Base-by-base conservation (phyloP, 2,113 vertebrate genomes). In the Eupsittula cactorum region DNA sequence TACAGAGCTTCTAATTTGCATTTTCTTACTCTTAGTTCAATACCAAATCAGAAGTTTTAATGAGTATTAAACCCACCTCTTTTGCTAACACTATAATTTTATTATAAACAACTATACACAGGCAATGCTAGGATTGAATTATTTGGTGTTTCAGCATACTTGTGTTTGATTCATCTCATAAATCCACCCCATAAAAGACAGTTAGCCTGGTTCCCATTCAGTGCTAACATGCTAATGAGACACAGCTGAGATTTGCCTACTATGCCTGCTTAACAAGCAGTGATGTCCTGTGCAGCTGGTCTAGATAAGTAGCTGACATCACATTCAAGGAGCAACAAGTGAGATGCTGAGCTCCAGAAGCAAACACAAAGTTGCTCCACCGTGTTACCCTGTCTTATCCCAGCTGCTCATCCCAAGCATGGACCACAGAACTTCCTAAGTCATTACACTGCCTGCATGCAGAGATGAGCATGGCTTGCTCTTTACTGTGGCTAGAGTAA, bases 21-120 rank as follows among this genome's bases (percentile, higher is more conserved):
- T 92, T 93, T 96, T 94, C 73, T 83, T 90, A 92, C 35, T 70
- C 83, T 42, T 74, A 75, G 31, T 71, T 73, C 18, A 68, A 70
- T n/a, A 52, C 8, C 65, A 70, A 95, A 31, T 75, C 15, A 49
- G 46, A 84, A 88, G 37, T 74, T 94, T 89, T 71, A 82, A 82
- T 69, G 39, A 88, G 18, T 69, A 80, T 69, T 87, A 92, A 89
- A 84, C 14, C 4, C 44, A 65, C 44, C 44, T 80, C 69, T 82
- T 95, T 59, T 31, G 47, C 49, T 75, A 79, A 55, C 47, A 50
- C 52, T 74, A 17, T 87, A 82, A 93, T 90, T 93, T 94, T 60
- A 35, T 90, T 76, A 80, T 46, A 76, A 87, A 77, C 62, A 57
- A 16, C 46, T 37, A 28, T 6, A 83, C 24, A 73, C 6, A 25